Evolutionary conservation across 2,888 invertebrate species (phyloP), one percentile per base, ranked within the genome.

Genomic region (Drosophila cognata): DNA sequence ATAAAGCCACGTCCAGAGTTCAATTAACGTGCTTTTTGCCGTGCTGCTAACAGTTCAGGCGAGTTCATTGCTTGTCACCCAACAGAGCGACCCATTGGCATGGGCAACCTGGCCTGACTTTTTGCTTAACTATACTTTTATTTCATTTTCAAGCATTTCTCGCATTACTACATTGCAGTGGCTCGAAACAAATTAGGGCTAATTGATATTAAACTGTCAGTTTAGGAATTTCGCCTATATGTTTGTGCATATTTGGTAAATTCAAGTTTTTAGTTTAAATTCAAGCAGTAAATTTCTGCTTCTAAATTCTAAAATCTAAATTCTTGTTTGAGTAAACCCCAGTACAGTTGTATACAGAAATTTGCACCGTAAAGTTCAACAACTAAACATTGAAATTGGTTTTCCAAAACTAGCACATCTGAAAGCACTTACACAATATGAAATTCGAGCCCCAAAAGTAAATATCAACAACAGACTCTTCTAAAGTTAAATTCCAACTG

Each of bases 1-100:
- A 41, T 18, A 64, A 56, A 71, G 38, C 38, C 61, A 78, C 70
- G 76, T 84, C 74, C 71, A 85, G 71, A 80, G 86, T 87, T 89
- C 89, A 88, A 76, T 84, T 81, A 81, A 75, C 81, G 67, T 81
- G 74, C 70, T 79, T 43, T 29, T 60, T 55, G 36, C 28, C 51
- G 53, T 25, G 28, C 53, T 29, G 56, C 74, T 21, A 56, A 65
- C 76, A 77, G 79, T 79, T 77, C 77, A 80, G 56, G 10, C n/a
- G 74, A 77, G 89, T 84, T 84, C 89, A 85, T 61, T 64, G 70
- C 36, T 53, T 56, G 74, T 50, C 66, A 63, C 18, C 50, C 41
- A 59, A 55, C 36, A 36, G 38, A 25, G 28, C 79, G 72, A 71
- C 70, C 77, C 53, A 55, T 73, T 81, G 75, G 60, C 80, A 80